These are phyloP conservation scores for Laspeyria flexula DNA, from an alignment of 2,888 invertebrate genomes.

Conservation along the genomic window DNA sequence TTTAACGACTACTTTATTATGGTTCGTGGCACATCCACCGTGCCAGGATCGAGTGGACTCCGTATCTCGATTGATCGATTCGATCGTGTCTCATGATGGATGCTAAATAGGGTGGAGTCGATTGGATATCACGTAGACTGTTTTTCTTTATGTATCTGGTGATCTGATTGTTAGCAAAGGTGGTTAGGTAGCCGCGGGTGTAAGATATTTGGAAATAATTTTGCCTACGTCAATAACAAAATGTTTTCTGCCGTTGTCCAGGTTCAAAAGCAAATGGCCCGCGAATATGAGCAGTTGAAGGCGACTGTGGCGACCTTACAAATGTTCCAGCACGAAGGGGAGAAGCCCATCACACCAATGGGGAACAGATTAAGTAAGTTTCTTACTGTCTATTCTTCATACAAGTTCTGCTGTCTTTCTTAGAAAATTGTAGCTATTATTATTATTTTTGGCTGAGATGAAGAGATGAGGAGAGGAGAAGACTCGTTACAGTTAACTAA, in stretches of 20 bases:
- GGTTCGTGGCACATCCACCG: neutral
- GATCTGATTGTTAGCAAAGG: neutral
- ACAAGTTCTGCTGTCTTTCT: too few species aligned
- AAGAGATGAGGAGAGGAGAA: too few species aligned
- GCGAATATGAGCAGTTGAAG: slow-evolving; percentile 96
- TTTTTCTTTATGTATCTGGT: neutral
- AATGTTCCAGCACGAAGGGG: slow-evolving; percentile 90
- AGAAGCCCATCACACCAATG: slow-evolving; percentile 77
- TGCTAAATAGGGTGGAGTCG: neutral
- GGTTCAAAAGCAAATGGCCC: slow-evolving; percentile 95
- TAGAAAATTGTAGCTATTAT: too few species aligned
- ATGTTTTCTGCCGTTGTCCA: slow-evolving; percentile 59
- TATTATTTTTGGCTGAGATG: too few species aligned
- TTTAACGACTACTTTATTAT: neutral
- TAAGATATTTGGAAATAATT: too few species aligned
- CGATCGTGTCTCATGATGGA: neutral
- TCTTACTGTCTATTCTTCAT: neutral
- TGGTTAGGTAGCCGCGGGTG: neutral
- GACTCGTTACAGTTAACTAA: too few species aligned
- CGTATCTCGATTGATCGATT: neutral
- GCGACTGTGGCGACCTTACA: slow-evolving; percentile 91
- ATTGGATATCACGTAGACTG: neutral
- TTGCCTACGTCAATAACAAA: neutral
- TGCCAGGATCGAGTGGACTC: neutral
- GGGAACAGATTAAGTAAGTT: slow-evolving; percentile 62